phyloP scores from a whole-genome alignment of 2,797 vertebrate species.

The Gymnothorax javanicus region DNA sequence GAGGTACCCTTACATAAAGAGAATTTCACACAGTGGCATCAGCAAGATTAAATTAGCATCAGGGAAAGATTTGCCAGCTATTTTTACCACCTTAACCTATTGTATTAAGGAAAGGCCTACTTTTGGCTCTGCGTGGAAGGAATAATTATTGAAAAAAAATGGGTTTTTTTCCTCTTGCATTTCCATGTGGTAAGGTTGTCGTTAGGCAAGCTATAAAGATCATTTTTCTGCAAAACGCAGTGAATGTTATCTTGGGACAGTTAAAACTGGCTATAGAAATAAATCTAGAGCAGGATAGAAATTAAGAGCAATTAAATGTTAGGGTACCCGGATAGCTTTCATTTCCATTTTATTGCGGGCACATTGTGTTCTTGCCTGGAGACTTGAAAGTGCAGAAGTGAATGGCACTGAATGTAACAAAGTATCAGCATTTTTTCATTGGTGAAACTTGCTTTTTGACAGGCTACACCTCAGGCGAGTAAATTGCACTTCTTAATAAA shows the following conservation, averaged over 20 bases:
- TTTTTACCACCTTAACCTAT: conserved; percentile 2
- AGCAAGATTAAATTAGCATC: conserved; percentile 30
- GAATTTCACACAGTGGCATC: conserved; percentile 27
- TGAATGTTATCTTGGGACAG: conserved; percentile 14
- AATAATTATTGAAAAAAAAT: not conserved
- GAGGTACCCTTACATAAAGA: conserved; percentile 28
- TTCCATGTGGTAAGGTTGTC: not conserved
- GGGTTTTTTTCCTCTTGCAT: conserved; percentile 9
- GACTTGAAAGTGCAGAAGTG: not conserved
- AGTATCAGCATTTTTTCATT: not conserved
- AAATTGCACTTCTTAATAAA: conserved; percentile 59
- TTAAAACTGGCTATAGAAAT: not conserved
- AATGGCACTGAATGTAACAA: not conserved
- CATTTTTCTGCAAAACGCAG: not conserved
- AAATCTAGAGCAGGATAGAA: not conserved
- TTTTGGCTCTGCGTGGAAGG: not conserved
- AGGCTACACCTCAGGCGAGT: conserved; percentile 74
- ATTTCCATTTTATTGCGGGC: not conserved
- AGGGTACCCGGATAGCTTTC: not conserved
- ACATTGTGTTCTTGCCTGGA: not conserved
- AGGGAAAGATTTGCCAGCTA: conserved; percentile 26
- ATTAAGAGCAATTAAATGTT: not conserved
- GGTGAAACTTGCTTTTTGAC: conserved; percentile 69
- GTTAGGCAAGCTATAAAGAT: not conserved
- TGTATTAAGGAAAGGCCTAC: not conserved